Evolutionary conservation across 2,797 vertebrate species (phyloP).

Genomic region (Bradypodion ventrale): DNA sequence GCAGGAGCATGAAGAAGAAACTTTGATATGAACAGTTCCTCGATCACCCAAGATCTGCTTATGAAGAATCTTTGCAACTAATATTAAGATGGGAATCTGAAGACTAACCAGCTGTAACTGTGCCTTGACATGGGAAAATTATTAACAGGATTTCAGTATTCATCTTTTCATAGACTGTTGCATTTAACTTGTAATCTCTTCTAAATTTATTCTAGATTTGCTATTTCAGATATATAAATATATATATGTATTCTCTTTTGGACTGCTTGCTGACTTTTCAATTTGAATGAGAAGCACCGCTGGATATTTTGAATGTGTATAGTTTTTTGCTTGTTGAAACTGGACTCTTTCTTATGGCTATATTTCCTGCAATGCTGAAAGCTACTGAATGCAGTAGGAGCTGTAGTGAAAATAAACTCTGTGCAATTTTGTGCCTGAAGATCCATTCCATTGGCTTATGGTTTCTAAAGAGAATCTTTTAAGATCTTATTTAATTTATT

Average conservation of each 20-base stretch:
- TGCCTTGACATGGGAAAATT: slow-evolving; percentile 66
- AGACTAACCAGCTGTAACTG: slow-evolving; percentile 54
- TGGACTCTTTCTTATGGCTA: slow-evolving; percentile 66
- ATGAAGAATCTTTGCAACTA: slow-evolving; percentile 66
- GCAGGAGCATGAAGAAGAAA: slow-evolving; percentile 74
- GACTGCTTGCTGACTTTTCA: slow-evolving; percentile 61
- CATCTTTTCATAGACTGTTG: slow-evolving; percentile 65
- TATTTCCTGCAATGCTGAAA: slow-evolving; percentile 68
- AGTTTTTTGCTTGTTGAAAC: slow-evolving; percentile 68
- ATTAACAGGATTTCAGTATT: slow-evolving; percentile 61
- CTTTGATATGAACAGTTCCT: slow-evolving; percentile 73
- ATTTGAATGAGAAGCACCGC: slow-evolving; percentile 62
- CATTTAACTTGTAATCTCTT: slow-evolving; percentile 65
- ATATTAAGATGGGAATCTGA: slow-evolving; percentile 67
- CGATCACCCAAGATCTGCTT: slow-evolving; percentile 55
- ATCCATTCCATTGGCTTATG: slow-evolving; percentile 63
- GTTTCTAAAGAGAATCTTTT: slow-evolving; percentile 73
- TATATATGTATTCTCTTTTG: slow-evolving; percentile 48
- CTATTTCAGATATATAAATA: slow-evolving; percentile 51
- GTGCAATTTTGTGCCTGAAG: slow-evolving; percentile 66
- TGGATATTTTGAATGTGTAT: slow-evolving; percentile 67
- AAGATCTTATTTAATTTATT: slow-evolving; percentile 65
- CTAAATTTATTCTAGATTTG: slow-evolving; percentile 63
- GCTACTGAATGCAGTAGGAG: slow-evolving; percentile 61
- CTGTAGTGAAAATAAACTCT: slow-evolving; percentile 69